Evolutionary conservation across 2,888 invertebrate species (phyloP).

Genomic region (Marasmarcha lunaedactyla): DNA sequence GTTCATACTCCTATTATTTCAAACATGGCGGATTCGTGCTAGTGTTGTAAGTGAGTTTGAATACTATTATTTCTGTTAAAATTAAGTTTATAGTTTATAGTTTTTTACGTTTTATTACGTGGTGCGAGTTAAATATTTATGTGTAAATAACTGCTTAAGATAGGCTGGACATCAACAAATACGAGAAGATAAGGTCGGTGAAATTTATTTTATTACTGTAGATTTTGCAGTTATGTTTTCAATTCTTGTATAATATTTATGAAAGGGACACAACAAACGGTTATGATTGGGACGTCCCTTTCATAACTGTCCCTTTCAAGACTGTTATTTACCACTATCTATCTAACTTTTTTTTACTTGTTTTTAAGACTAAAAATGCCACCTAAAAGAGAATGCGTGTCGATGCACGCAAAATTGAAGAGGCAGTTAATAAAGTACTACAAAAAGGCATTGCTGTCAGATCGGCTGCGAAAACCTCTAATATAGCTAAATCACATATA

Average conservation of each 20-base stretch:
- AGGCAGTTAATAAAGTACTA: constrained; percentile 11
- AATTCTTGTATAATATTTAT: constrained; percentile 11
- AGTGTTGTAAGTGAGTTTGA: too few species aligned
- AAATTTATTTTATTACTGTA: constrained; percentile 3
- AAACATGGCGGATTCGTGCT: too few species aligned
- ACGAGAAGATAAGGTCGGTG: constrained; percentile 1
- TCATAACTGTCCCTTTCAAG: constrained; percentile 6
- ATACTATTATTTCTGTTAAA: too few species aligned
- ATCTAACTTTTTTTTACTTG: constrained; percentile 1
- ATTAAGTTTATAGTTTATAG: too few species aligned
- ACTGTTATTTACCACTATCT: constrained; percentile 5
- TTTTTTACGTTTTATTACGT: background rate
- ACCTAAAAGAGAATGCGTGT: constrained; percentile 11
- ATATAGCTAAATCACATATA: constrained; percentile 11
- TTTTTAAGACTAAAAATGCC: constrained; percentile 9
- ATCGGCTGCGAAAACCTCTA: constrained; percentile 8
- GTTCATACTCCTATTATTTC: too few species aligned
- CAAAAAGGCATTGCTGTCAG: constrained; percentile 1
- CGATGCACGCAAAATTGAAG: constrained; percentile 11
- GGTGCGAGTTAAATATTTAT: background rate
- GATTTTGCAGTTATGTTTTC: constrained; percentile 8
- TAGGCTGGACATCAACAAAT: background rate
- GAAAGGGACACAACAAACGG: constrained; percentile 9
- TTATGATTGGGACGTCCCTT: constrained; percentile 8
- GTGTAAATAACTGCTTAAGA: background rate